Evolutionary conservation across 2,888 invertebrate genomes (phyloP).

Genomic region (Anagyrus pseudococci): DNA sequence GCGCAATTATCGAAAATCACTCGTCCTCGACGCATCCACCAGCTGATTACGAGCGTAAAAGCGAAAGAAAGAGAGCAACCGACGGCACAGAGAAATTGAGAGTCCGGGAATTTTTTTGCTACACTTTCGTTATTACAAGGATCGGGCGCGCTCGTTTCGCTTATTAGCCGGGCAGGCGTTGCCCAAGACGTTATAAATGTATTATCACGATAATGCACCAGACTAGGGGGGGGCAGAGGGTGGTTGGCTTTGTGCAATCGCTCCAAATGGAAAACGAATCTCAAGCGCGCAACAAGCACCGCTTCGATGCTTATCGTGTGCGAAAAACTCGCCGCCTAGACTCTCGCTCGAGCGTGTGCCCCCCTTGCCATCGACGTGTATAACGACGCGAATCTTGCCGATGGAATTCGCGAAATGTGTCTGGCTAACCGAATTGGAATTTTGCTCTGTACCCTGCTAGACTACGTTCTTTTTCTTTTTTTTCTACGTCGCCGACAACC

Average conservation of each 20-base stretch:
- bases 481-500: too few relatives aligned
- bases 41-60: too few relatives aligned
- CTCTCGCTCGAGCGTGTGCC: too few relatives aligned
- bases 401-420: too few relatives aligned
- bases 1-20: too few relatives aligned
- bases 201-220: constrained; percentile 28
- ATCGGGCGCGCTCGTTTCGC: constrained; percentile 30
- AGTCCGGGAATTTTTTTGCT: constrained; percentile 23
- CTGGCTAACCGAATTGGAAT: too few relatives aligned
- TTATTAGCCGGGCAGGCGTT: constrained; percentile 25
- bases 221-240: too few relatives aligned
- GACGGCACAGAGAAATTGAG: neutral
- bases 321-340: too few relatives aligned
- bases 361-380: too few relatives aligned
- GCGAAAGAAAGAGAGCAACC: neutral
- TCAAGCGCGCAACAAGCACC: neutral
- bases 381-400: too few relatives aligned
- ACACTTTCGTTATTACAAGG: constrained; percentile 35
- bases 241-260: constrained; percentile 32
- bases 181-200: constrained; percentile 29
- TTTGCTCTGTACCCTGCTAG: too few relatives aligned
- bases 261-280: constrained; percentile 15
- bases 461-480: neutral
- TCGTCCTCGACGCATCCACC: too few relatives aligned
- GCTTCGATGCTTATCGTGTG: constrained; percentile 16